Base-by-base conservation (phyloP, 2,113 vertebrate genomes). In the Boulengeromyrus knoepffleri region DNA sequence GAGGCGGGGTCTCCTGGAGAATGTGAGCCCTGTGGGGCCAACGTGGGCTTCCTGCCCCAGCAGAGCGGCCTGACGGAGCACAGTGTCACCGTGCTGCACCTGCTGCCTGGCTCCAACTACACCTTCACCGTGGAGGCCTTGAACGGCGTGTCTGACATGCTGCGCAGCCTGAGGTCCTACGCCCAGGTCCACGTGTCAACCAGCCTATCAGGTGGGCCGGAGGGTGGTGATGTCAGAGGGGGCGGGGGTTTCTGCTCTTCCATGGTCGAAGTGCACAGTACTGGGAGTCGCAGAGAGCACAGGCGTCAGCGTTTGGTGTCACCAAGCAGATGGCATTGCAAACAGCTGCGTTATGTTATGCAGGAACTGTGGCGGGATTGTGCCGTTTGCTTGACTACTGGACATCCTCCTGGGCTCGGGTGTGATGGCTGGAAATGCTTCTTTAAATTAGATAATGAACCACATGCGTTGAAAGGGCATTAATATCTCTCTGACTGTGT, bases 1-100 rank as follows among this genome's bases (percentile, higher is more conserved):
- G 83, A n/a, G 50, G 1, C 21, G 90, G 42, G 87, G 83, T 56
- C 0, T 88, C 0, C 12, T 93, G 49, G 27, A 93, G 47, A 95
- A 91, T 99, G 98, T 0, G 97, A 98, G 92, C 95, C 96, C 0
- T 99, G 98, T 0, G 97, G 97, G 15, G 93, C 95, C 7, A 93
- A 96, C 0, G 94, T 99, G 47, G 97, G 97, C 92, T 99, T 98
- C 2, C 96, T 99, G 88, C 98, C 98, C 0, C 98, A 98, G 96
- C 98, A 98, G 95, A 95, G 94, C 0, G 97, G 97, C 56, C 95
- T 99, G 88, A 96, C 95, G 4, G 97, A 96, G 6, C 95, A 96
- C 39, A 97, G 96, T 0, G 98, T 97, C 89, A 99, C 98, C 0
- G 94, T 99, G 93, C 94, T 98, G 31, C 98, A 98, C 93, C 96